These are phyloP conservation scores for Nannoperca obscura DNA, from an alignment of 2,797 vertebrate genomes.

Conservation along the genomic window DNA sequence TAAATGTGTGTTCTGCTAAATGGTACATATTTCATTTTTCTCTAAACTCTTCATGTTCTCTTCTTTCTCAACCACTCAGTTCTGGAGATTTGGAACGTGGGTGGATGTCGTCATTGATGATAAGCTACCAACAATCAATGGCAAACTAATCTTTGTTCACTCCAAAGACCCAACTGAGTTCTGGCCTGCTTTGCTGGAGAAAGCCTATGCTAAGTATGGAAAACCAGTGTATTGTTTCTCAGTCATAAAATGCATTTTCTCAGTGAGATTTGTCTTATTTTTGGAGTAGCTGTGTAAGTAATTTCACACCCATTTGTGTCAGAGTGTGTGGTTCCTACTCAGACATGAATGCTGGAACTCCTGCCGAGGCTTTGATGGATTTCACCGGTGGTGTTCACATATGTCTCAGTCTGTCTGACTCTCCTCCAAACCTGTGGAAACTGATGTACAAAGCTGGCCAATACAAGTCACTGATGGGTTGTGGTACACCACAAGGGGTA, in stretches of 20 bases:
- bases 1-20: background rate
- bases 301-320: slow-evolving; percentile 6
- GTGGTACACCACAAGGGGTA: slow-evolving; percentile 85
- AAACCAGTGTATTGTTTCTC: background rate
- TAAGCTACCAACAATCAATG: slow-evolving; percentile 82
- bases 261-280: background rate
- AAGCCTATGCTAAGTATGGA: slow-evolving; percentile 93
- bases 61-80: slow-evolving; percentile 63
- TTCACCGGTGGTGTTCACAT: slow-evolving; percentile 91
- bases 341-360: slow-evolving; percentile 86
- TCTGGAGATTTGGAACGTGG: slow-evolving; percentile 87
- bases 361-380: slow-evolving; percentile 90
- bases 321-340: slow-evolving; percentile 91
- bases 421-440: slow-evolving; percentile 84
- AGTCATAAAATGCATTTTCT: background rate
- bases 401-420: slow-evolving; percentile 76
- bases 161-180: slow-evolving; percentile 87
- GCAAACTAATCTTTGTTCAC: slow-evolving; percentile 83
- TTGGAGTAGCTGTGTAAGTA: background rate
- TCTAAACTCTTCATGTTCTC: background rate
- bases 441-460: slow-evolving; percentile 82
- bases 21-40: background rate
- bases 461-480: slow-evolving; percentile 85
- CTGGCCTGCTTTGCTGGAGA: slow-evolving; percentile 92
- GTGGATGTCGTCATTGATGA: slow-evolving; percentile 85